phyloP scores from a whole-genome alignment of 35 echinoderm and acorn worm species.

The Holothuria glaberrima region DNA sequence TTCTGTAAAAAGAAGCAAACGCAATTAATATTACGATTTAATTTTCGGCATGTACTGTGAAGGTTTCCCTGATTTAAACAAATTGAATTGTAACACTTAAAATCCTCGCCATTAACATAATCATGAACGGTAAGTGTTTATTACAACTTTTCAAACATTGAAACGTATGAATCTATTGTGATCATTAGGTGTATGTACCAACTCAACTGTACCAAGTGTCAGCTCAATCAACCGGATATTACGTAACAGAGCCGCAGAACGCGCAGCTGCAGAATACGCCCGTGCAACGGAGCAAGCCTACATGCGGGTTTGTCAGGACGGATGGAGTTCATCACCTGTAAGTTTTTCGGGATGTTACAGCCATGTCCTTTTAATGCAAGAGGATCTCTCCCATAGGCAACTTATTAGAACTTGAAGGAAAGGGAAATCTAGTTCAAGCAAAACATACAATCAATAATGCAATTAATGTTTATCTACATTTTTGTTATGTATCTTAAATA shows the following conservation, averaged over 20 bases:
- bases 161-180: not conserved
- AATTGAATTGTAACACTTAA: no score
- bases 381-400: no score
- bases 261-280: conserved; percentile 96
- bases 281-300: conserved; percentile 87
- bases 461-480: no score
- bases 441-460: no score
- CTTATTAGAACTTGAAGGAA: no score
- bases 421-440: no score
- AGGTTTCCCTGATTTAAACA: no score
- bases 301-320: conserved; percentile 66
- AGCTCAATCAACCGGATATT: conserved; percentile 97
- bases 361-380: not conserved
- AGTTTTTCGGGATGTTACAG: not conserved
- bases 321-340: conserved; percentile 53
- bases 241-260: conserved; percentile 91
- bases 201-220: conserved; percentile 81
- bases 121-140: not conserved
- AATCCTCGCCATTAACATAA: no score
- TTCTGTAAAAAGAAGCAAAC: no score
- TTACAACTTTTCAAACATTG: not conserved
- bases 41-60: no score
- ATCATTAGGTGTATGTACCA: conserved; percentile 83
- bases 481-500: no score
- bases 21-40: no score